phyloP scores from a whole-genome alignment of 2,113 vertebrate species.

The Hippocampus comes region DNA sequence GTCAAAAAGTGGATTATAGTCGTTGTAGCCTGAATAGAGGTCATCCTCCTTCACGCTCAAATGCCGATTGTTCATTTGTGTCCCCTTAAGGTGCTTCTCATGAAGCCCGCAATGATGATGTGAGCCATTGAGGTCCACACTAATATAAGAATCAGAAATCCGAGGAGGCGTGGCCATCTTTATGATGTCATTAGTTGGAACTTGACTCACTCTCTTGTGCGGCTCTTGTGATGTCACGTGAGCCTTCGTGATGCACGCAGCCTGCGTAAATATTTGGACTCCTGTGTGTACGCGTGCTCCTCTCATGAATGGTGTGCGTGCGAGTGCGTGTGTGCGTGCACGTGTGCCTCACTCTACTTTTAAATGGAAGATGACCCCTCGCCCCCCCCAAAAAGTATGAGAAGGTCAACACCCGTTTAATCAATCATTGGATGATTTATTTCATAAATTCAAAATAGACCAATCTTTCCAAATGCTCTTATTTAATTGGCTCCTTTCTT shows the following conservation, averaged over 20 bases:
- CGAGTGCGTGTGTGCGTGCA: background rate
- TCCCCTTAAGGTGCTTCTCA: background rate
- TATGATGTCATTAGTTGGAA: background rate
- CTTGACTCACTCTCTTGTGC: background rate
- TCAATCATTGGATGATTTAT: background rate
- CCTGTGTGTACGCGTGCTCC: no score
- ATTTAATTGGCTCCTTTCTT: background rate
- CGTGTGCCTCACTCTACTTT: background rate
- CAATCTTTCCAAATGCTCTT: background rate
- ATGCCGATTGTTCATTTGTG: constrained; percentile 86
- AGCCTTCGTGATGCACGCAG: background rate
- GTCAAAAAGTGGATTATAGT: constrained; percentile 92
- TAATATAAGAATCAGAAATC: background rate
- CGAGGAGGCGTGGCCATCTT: background rate
- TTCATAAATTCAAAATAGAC: background rate
- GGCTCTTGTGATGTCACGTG: background rate
- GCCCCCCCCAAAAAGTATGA: background rate
- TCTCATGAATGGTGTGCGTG: background rate
- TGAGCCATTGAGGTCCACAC: background rate
- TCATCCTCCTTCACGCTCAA: constrained; percentile 85
- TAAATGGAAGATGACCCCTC: background rate
- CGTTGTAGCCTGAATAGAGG: constrained; percentile 96
- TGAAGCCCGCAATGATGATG: background rate
- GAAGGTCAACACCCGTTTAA: background rate
- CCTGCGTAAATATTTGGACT: background rate